Conservation (phyloP, 2,888 invertebrate species). For the Tineola bisselliella region DNA sequence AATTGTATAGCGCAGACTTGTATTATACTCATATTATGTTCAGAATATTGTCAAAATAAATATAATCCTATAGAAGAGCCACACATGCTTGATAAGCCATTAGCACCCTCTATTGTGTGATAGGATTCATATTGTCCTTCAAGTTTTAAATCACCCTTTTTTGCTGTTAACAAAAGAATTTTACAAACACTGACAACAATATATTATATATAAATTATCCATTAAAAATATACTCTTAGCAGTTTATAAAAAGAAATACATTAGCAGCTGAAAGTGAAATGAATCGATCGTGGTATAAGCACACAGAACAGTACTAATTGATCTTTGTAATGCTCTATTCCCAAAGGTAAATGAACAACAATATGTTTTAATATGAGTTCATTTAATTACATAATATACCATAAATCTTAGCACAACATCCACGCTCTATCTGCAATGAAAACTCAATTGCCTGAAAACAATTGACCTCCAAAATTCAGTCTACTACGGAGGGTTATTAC, state of each 20-base stretch:
- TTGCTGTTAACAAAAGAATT: conserved; percentile 21
- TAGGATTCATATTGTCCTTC: conserved; percentile 29
- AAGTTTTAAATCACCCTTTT: conserved; percentile 19
- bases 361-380: too few relatives aligned
- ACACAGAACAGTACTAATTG: too few relatives aligned
- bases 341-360: too few relatives aligned
- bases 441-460: neutral
- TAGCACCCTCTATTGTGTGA: conserved; percentile 29
- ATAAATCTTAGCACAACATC: neutral
- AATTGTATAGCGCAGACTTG: too few relatives aligned
- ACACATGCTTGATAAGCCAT: conserved; percentile 23
- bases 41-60: neutral
- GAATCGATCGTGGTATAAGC: too few relatives aligned
- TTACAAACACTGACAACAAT: neutral
- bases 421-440: neutral
- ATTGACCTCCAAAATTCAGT: neutral
- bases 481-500: neutral
- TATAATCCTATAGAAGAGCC: neutral
- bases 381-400: too few relatives aligned
- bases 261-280: neutral
- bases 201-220: neutral
- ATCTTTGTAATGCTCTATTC: too few relatives aligned
- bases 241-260: neutral
- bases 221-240: neutral
- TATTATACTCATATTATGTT: too few relatives aligned